These are phyloP conservation scores for Zophobas atratus DNA, from an alignment of 1,140 invertebrate genomes.

Conservation along the genomic window DNA sequence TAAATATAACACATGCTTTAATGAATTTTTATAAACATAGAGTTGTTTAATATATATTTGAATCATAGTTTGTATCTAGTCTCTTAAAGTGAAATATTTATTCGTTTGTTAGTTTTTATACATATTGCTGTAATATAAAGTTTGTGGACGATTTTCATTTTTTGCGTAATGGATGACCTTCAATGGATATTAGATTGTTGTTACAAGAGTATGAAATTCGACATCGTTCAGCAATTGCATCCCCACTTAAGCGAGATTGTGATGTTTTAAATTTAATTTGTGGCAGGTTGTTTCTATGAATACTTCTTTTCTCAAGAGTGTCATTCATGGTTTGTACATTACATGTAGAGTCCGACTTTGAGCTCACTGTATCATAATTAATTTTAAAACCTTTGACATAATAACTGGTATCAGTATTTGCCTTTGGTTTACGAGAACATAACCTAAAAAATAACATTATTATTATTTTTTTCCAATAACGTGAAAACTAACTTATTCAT, in stretches of 20 bases:
- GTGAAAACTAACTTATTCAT: background rate
- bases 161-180: slow-evolving; percentile 35
- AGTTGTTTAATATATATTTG: slow-evolving; percentile 66
- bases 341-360: no score
- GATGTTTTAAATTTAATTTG: background rate
- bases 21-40: slow-evolving; percentile 87
- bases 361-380: background rate
- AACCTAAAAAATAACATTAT: background rate
- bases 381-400: slow-evolving; percentile 31
- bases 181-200: slow-evolving; percentile 51
- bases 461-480: background rate
- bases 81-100: slow-evolving; percentile 41
- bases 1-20: slow-evolving; percentile 82
- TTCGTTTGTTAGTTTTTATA: slow-evolving; percentile 26
- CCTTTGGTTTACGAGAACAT: background rate
- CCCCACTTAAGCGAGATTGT: slow-evolving; percentile 1
- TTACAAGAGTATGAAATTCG: slow-evolving; percentile 48
- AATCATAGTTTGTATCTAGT: slow-evolving; percentile 36
- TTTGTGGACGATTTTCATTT: slow-evolving; percentile 28
- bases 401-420: background rate
- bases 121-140: slow-evolving; percentile 18
- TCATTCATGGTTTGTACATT: background rate
- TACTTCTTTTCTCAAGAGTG: background rate
- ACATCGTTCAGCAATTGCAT: slow-evolving; percentile 45
- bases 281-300: slow-evolving; percentile 7